These are phyloP conservation scores for Siderastrea siderea DNA, from an alignment of 92 coral and sea anemone species.

Conservation along the genomic window DNA sequence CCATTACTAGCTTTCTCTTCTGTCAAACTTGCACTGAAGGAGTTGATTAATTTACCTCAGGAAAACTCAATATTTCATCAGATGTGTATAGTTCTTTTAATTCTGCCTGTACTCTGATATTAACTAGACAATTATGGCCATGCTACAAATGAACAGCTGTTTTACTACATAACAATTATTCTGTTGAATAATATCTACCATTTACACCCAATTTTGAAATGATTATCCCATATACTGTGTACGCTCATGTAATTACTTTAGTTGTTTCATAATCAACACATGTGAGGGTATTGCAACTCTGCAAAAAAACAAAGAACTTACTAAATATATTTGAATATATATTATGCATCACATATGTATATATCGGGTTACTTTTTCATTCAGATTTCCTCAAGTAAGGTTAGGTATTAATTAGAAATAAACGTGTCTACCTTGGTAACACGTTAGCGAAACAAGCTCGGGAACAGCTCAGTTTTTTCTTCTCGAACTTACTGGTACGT, in stretches of 20 bases:
- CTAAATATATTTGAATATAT: neutral
- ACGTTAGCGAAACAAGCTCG: too few species aligned
- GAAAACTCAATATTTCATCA: constrained; percentile 44
- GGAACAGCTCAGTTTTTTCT: too few species aligned
- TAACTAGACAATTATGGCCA: neutral
- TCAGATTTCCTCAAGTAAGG: too few species aligned
- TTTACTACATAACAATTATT: neutral
- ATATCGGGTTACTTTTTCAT: too few species aligned
- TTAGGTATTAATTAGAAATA: too few species aligned
- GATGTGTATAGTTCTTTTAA: constrained; percentile 10
- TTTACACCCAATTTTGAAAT: neutral
- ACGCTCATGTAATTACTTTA: neutral
- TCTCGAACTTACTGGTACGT: too few species aligned
- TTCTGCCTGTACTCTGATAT: neutral
- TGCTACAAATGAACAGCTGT: neutral
- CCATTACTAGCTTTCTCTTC: neutral
- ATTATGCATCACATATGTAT: too few species aligned
- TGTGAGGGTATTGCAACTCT: too few species aligned
- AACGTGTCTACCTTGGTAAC: too few species aligned
- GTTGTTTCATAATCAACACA: too few species aligned
- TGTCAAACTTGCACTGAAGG: neutral
- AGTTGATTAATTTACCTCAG: neutral
- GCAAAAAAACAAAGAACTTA: neutral
- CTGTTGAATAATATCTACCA: neutral
- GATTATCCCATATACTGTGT: too few species aligned